A percentile compares a stretch with the other conserved stretches of the same genome.
Evolutionary conservation across 1,140 invertebrate species (phyloP).

Genomic region (Drosophila nigromelanica): DNA sequence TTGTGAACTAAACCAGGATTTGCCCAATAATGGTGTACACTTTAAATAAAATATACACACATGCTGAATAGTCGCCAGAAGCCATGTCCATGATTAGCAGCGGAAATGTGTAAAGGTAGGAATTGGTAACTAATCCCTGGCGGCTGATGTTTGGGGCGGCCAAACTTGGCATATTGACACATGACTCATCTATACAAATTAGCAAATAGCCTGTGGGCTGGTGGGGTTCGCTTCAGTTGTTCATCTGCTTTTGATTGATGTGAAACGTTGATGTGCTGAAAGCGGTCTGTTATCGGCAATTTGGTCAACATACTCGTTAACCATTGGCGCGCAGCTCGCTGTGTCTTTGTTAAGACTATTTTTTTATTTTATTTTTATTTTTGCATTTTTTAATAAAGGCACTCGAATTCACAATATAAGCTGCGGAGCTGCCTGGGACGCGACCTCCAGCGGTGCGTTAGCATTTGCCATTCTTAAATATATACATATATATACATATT

Average conservation of each 20-base stretch:
- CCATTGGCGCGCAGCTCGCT: not conserved
- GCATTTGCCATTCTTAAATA: slow-evolving; percentile 34
- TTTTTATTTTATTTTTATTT: not conserved
- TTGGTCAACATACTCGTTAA: slow-evolving; percentile 4
- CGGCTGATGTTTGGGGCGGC: not conserved
- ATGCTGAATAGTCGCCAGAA: too few relatives aligned
- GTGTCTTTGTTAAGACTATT: not conserved
- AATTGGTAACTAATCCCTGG: not conserved
- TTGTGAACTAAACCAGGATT: too few relatives aligned
- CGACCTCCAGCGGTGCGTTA: slow-evolving; percentile 38
- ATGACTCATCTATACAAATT: slow-evolving; percentile 5
- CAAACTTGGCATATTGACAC: slow-evolving; percentile 6
- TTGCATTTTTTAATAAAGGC: slow-evolving; percentile 36
- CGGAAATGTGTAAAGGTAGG: too few relatives aligned
- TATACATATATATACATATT: not conserved
- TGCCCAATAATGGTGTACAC: too few relatives aligned
- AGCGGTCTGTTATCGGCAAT: not conserved
- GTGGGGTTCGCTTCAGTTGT: not conserved
- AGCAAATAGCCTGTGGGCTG: slow-evolving; percentile 1
- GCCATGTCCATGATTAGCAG: not conserved
- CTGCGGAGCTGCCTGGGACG: slow-evolving; percentile 10
- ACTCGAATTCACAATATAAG: slow-evolving; percentile 21
- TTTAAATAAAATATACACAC: too few relatives aligned
- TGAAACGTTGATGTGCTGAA: not conserved
- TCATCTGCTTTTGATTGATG: slow-evolving; percentile 1